A percentile compares a stretch with the other conserved stretches of the same genome.
Conservation (phyloP, 2,888 invertebrate genomes). For the Rhingia campestris region DNA sequence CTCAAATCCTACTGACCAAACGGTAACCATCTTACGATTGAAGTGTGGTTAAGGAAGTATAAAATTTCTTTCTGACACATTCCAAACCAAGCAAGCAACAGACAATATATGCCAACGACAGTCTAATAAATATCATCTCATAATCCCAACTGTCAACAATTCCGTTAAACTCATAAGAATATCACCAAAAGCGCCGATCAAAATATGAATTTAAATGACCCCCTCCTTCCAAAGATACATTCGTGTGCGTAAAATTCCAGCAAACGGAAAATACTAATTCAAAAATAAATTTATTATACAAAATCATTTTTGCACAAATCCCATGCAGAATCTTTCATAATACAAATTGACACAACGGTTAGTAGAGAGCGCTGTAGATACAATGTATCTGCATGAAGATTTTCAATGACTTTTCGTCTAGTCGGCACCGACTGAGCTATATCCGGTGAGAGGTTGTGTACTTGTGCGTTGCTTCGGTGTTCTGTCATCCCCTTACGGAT, state of each 20-base stretch:
- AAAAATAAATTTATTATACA: conserved; percentile 19
- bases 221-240: background rate
- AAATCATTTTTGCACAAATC: background rate
- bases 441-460: background rate
- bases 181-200: conserved; percentile 23
- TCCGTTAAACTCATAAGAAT: conserved; percentile 24
- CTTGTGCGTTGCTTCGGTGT: background rate
- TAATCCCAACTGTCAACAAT: conserved; percentile 43
- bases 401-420: conserved; percentile 20
- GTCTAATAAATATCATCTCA: conserved; percentile 19
- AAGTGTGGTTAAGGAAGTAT: background rate
- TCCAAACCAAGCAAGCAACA: background rate
- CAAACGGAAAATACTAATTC: conserved; percentile 16
- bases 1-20: background rate
- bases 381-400: conserved; percentile 32
- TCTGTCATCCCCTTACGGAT: background rate
- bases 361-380: conserved; percentile 2
- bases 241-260: background rate
- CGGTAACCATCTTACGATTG: background rate
- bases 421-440: background rate
- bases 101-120: background rate
- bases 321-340: background rate
- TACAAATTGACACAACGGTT: background rate
- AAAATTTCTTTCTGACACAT: background rate
- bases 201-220: conserved; percentile 25